phyloP scores from a whole-genome alignment of 2,113 vertebrate species.

The Hemibagrus wyckioides region DNA sequence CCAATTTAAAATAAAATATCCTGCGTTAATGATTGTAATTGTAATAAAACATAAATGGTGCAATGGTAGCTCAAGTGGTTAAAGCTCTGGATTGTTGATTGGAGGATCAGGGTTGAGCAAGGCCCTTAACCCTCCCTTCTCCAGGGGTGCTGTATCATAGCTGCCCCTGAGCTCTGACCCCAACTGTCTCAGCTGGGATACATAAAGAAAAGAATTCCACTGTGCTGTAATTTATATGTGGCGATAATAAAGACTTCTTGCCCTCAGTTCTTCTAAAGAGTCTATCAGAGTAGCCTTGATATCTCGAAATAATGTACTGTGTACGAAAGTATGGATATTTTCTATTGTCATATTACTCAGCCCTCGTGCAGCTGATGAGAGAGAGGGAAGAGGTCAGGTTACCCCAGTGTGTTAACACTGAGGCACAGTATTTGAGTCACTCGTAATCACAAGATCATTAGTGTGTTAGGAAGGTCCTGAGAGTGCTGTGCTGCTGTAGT shows the following conservation, averaged over 20 bases:
- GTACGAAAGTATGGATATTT: background rate
- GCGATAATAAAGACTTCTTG: no score
- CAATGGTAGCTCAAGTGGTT: no score
- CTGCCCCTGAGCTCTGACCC: no score
- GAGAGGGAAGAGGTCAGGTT: background rate
- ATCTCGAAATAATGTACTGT: background rate
- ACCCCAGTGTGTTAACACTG: background rate
- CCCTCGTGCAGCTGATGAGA: background rate
- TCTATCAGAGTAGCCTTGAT: background rate
- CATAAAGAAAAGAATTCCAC: no score
- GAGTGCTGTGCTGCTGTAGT: constrained; percentile 30
- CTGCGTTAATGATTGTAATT: background rate
- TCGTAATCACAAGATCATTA: constrained; percentile 51
- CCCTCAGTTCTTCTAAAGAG: no score
- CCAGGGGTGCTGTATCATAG: no score
- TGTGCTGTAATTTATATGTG: no score
- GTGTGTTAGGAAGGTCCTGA: constrained; percentile 35
- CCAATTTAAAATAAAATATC: background rate
- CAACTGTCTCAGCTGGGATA: no score
- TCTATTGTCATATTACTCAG: background rate
- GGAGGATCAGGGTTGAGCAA: no score
- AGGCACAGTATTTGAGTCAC: constrained; percentile 45
- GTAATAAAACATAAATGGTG: background rate
- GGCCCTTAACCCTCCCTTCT: no score
- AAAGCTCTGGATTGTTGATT: no score